Conservation (phyloP, 1,140 invertebrate genomes). For the Zaprionus lachaisei region DNA sequence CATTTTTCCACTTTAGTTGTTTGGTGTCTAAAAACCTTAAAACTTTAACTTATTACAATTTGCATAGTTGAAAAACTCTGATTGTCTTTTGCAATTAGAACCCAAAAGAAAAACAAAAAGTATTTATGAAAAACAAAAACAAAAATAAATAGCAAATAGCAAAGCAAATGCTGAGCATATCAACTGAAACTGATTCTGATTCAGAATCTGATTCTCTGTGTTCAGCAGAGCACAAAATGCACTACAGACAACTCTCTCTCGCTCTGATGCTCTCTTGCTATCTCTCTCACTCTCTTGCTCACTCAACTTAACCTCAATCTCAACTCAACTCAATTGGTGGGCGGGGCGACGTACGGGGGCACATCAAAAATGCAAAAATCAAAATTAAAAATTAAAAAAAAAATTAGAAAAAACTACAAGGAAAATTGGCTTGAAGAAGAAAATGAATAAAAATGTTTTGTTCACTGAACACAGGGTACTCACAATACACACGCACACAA, state of each 20-base stretch:
- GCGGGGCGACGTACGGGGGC: slow-evolving; percentile 55
- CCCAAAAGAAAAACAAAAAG: slow-evolving; percentile 18
- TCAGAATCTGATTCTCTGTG: slow-evolving; percentile 65
- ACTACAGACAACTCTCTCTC: slow-evolving; percentile 15
- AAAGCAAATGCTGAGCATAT: slow-evolving; percentile 52
- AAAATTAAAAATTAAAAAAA: slow-evolving; percentile 35
- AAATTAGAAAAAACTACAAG: slow-evolving; percentile 29
- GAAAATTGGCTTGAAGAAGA: slow-evolving; percentile 59
- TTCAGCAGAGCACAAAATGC: slow-evolving; percentile 65
- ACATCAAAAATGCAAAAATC: slow-evolving; percentile 49
- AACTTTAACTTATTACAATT: slow-evolving; percentile 75
- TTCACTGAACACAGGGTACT: slow-evolving; percentile 78
- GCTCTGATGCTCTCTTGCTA: not conserved
- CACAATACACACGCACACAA: slow-evolving; percentile 31
- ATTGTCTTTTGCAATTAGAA: slow-evolving; percentile 72
- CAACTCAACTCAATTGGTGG: slow-evolving; percentile 59
- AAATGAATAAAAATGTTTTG: slow-evolving; percentile 74
- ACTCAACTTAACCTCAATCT: not conserved
- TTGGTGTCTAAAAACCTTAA: slow-evolving; percentile 65
- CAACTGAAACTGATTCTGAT: slow-evolving; percentile 60
- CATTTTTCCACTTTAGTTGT: slow-evolving; percentile 47
- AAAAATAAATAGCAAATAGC: slow-evolving; percentile 30
- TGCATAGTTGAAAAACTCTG: slow-evolving; percentile 75
- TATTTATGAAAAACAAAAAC: slow-evolving; percentile 12
- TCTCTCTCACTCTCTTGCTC: not conserved